Conservation (phyloP, 2,113 vertebrate species). For the Eubucco bourcierii region DNA sequence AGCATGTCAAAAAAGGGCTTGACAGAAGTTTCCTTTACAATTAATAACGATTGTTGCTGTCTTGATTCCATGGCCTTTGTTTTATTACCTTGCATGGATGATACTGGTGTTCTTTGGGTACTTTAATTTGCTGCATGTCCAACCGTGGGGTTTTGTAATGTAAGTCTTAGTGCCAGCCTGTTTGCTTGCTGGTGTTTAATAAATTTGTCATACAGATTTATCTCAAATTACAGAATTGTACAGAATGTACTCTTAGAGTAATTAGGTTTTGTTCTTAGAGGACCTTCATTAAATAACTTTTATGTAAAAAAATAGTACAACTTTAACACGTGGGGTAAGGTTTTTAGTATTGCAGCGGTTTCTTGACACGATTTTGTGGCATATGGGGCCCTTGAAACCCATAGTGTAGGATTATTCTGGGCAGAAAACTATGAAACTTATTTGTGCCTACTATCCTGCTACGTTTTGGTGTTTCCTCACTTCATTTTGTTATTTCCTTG, state of each 20-base stretch:
- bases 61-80: neutral
- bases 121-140: neutral
- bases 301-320: neutral
- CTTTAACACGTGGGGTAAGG: neutral
- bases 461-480: neutral
- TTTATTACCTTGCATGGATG: neutral
- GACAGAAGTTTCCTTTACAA: neutral
- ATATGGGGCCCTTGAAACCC: neutral
- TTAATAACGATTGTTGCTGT: neutral
- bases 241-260: neutral
- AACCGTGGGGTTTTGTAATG: neutral
- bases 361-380: neutral
- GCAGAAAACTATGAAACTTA: neutral
- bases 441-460: neutral
- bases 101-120: neutral
- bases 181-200: neutral
- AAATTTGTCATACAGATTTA: neutral
- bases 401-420: neutral
- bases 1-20: neutral
- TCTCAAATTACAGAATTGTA: neutral
- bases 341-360: neutral
- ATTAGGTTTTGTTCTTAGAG: neutral
- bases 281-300: neutral
- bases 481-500: neutral
- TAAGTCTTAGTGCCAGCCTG: neutral